phyloP scores from a whole-genome alignment of 1,140 invertebrate genomes.

The Platyura marginata region DNA sequence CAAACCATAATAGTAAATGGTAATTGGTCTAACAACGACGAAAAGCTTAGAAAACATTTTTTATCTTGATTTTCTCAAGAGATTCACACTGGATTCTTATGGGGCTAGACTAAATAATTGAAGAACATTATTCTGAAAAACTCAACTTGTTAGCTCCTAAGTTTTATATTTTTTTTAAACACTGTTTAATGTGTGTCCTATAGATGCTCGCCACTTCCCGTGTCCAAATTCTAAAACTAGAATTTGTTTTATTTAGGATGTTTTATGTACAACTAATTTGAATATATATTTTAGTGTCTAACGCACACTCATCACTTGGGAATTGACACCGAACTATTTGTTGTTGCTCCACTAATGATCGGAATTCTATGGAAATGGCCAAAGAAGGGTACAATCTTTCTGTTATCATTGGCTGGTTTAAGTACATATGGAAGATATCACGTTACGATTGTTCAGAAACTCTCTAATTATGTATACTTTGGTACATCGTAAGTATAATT shows the following conservation, averaged over 20 bases:
- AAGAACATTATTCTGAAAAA: too few relatives aligned
- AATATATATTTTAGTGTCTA: conserved; percentile 36
- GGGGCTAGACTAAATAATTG: too few relatives aligned
- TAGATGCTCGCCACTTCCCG: too few relatives aligned
- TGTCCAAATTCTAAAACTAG: too few relatives aligned
- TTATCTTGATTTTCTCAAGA: too few relatives aligned
- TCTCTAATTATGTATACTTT: conserved; percentile 44
- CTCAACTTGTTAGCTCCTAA: too few relatives aligned
- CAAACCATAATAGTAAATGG: too few relatives aligned
- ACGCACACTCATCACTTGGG: conserved; percentile 58
- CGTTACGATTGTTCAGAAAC: conserved; percentile 32
- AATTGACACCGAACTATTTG: conserved; percentile 69
- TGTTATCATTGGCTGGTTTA: conserved; percentile 26
- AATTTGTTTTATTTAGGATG: too few relatives aligned
- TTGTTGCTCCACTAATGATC: conserved; percentile 48
- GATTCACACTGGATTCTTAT: too few relatives aligned
- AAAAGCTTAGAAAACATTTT: too few relatives aligned
- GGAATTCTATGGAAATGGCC: conserved; percentile 38
- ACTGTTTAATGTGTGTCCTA: too few relatives aligned
- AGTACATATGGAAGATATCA: conserved; percentile 40
- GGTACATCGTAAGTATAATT: conserved; percentile 48
- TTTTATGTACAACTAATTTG: too few relatives aligned
- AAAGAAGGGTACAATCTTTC: conserved; percentile 26
- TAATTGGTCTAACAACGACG: background rate
- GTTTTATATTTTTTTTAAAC: conserved; percentile 4